Evolutionary conservation across 2,797 vertebrate species (phyloP).

Genomic region (Phalanger gymnotis): DNA sequence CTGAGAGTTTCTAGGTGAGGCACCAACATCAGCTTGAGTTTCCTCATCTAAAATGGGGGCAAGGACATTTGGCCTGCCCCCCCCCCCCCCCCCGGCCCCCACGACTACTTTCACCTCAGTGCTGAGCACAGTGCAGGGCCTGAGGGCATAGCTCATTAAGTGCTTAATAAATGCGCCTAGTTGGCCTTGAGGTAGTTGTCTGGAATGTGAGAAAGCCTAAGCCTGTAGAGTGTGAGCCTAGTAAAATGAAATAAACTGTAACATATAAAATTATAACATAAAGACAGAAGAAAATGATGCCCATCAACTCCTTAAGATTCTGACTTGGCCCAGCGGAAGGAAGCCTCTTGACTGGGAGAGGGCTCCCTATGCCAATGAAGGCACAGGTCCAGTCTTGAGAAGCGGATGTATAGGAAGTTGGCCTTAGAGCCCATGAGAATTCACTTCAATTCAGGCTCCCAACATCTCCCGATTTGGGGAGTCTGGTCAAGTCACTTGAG

Average conservation of each 20-base stretch:
- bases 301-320: not conserved
- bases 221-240: not conserved
- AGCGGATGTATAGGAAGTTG: not conserved
- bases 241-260: constrained; percentile 49
- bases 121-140: not conserved
- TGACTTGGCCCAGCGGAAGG: not conserved
- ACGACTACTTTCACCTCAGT: not conserved
- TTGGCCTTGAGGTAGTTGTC: not conserved
- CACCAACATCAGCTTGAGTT: not conserved
- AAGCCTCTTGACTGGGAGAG: not conserved
- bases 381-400: not conserved
- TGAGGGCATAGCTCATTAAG: not conserved
- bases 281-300: constrained; percentile 5
- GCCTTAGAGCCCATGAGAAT: not conserved
- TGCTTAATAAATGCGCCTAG: not conserved
- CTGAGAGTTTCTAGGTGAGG: not conserved
- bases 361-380: not conserved
- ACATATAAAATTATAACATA: not conserved
- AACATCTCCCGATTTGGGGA: not conserved
- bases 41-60: not conserved
- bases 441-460: not conserved
- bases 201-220: not conserved
- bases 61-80: not conserved
- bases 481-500: not conserved
- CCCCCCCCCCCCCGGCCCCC: fast-evolving